Evolutionary conservation across 2,888 invertebrate genomes (phyloP).

Genomic region (Beris chalybata): DNA sequence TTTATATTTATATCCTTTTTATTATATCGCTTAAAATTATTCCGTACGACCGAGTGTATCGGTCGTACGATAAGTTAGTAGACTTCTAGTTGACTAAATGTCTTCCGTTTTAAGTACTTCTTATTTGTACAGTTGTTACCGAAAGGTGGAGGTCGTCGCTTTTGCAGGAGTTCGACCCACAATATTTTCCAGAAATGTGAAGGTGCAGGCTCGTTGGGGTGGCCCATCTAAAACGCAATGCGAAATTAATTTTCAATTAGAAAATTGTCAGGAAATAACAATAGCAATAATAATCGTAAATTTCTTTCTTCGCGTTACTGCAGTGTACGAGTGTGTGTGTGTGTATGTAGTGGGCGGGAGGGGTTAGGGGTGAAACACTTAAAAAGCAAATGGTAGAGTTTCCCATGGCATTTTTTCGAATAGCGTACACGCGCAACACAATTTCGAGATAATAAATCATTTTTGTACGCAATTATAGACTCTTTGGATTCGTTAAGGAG

Average conservation of each 20-base stretch:
- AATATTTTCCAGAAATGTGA: too few species aligned
- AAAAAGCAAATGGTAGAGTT: too few species aligned
- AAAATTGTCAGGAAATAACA: slow-evolving; percentile 19
- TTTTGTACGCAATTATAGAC: slow-evolving; percentile 17
- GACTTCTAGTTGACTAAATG: too few species aligned
- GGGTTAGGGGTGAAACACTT: too few species aligned
- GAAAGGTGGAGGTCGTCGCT: too few species aligned
- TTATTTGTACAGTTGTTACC: too few species aligned
- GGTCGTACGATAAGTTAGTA: too few species aligned
- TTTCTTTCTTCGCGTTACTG: neutral
- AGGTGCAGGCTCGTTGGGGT: too few species aligned
- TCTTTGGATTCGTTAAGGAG: slow-evolving; percentile 4
- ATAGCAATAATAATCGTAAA: slow-evolving; percentile 26
- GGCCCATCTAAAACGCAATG: neutral
- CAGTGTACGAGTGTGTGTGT: neutral
- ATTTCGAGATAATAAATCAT: slow-evolving; percentile 10
- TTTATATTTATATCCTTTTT: slow-evolving; percentile 24
- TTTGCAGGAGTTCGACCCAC: too few species aligned
- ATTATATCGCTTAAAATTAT: slow-evolving; percentile 2
- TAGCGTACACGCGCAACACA: slow-evolving; percentile 6
- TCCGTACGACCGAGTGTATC: too few species aligned
- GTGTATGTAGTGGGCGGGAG: too few species aligned
- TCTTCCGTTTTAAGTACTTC: too few species aligned
- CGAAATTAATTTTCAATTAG: slow-evolving; percentile 27
- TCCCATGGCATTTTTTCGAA: neutral